Evolutionary conservation across 2,113 vertebrate species (phyloP).

Genomic region (Anguilla rostrata): DNA sequence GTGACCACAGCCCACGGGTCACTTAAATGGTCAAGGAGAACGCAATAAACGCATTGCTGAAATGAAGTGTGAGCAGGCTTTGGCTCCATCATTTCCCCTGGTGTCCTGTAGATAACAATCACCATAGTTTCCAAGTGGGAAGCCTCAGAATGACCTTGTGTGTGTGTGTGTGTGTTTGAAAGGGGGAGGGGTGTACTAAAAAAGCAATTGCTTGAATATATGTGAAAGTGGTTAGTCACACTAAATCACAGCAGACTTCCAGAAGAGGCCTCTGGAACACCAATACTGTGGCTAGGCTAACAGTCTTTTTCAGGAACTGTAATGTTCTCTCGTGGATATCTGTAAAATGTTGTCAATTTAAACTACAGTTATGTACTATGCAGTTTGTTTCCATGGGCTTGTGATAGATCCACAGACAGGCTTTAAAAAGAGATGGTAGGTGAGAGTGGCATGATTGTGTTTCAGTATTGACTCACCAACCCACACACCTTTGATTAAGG

Average conservation of each 20-base stretch:
- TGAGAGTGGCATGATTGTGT: conserved; percentile 9
- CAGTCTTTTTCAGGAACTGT: not conserved
- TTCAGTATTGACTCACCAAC: conserved; percentile 29
- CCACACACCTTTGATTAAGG: conserved; percentile 52
- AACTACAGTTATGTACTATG: not conserved
- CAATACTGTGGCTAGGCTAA: not conserved
- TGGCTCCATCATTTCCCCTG: not conserved
- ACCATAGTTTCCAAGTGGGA: not conserved
- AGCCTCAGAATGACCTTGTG: conserved; percentile 6
- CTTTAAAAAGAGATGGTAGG: conserved; percentile 9
- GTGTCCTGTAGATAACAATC: not conserved
- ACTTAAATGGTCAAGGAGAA: conserved; percentile 9
- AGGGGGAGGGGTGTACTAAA: not conserved
- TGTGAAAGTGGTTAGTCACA: not conserved
- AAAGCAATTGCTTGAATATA: not conserved
- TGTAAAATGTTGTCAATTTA: not conserved
- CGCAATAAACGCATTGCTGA: not conserved
- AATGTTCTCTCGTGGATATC: no score
- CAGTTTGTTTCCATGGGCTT: not conserved
- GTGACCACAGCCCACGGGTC: not conserved
- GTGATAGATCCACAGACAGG: not conserved
- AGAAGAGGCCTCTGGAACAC: not conserved
- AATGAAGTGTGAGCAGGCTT: not conserved
- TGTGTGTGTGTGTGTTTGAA: not conserved
- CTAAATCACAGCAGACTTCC: not conserved